Conservation (phyloP, 2,113 vertebrate species). For the Dendrocopos noguchii region DNA sequence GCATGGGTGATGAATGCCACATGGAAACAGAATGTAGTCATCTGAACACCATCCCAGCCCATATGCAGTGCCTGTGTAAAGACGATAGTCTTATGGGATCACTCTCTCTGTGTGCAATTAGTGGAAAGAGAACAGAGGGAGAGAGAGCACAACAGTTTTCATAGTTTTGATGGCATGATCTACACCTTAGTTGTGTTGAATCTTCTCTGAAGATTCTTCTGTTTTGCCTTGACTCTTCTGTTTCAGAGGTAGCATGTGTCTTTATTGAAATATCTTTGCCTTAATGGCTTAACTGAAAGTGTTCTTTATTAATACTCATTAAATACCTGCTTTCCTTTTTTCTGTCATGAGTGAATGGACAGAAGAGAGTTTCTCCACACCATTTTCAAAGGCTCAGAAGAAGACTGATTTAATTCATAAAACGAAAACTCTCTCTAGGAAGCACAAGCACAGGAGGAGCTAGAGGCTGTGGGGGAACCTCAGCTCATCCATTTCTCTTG, state of each 20-base stretch:
- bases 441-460: background rate
- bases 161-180: background rate
- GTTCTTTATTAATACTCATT: slow-evolving; percentile 11
- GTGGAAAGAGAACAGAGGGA: background rate
- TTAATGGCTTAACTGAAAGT: background rate
- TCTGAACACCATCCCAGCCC: background rate
- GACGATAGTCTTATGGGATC: background rate
- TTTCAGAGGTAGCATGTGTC: background rate
- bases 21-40: background rate
- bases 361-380: background rate
- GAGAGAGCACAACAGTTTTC: no score
- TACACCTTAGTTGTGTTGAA: background rate
- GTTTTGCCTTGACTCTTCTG: background rate
- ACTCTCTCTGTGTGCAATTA: background rate
- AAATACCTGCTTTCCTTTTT: background rate
- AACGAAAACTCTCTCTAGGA: background rate
- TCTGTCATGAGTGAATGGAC: background rate
- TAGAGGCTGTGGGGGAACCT: background rate
- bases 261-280: background rate
- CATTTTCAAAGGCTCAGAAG: background rate
- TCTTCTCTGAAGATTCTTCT: background rate
- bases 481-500: background rate
- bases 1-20: background rate
- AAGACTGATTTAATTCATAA: background rate
- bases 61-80: background rate